These are phyloP conservation scores for Keiferia lycopersicella DNA, from an alignment of 2,888 invertebrate genomes.

Conservation along the genomic window DNA sequence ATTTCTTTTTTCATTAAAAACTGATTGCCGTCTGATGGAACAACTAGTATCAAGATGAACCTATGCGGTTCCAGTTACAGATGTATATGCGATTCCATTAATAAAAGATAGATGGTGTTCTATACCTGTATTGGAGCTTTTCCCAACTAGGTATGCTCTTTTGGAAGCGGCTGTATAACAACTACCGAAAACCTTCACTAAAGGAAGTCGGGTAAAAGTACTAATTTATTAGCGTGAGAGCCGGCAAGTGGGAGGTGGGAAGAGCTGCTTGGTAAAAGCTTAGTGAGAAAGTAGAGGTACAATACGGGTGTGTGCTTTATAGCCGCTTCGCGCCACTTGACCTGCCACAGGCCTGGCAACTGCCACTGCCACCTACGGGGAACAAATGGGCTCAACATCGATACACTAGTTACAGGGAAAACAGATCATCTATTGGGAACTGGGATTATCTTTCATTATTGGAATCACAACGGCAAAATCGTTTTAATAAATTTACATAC, in stretches of 20 bases:
- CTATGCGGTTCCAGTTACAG: no score
- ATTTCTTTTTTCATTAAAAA: no score
- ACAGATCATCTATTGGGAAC: neutral
- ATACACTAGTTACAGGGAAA: slow-evolving; percentile 8
- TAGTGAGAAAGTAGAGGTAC: slow-evolving; percentile 7
- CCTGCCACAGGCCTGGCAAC: slow-evolving; percentile 6
- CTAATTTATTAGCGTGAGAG: slow-evolving; percentile 4
- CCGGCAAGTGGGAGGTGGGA: neutral
- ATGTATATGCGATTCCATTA: no score
- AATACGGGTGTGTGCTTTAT: slow-evolving; percentile 20
- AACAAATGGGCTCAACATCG: slow-evolving; percentile 19
- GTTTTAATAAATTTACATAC: no score
- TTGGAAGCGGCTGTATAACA: no score
- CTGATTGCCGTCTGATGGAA: no score
- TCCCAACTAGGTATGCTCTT: no score
- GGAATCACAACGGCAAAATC: no score
- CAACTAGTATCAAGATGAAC: no score
- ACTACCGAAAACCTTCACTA: neutral
- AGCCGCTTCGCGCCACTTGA: slow-evolving; percentile 20
- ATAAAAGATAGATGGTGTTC: no score
- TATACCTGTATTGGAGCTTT: no score
- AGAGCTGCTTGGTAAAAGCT: slow-evolving; percentile 13
- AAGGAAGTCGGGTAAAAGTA: neutral
- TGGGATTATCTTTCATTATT: no score
- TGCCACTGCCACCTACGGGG: neutral